Percentiles rank a stretch among this genome's conserved stretches.
Conservation (phyloP, 2,797 vertebrate species). For the Loris lydekkerianus region DNA sequence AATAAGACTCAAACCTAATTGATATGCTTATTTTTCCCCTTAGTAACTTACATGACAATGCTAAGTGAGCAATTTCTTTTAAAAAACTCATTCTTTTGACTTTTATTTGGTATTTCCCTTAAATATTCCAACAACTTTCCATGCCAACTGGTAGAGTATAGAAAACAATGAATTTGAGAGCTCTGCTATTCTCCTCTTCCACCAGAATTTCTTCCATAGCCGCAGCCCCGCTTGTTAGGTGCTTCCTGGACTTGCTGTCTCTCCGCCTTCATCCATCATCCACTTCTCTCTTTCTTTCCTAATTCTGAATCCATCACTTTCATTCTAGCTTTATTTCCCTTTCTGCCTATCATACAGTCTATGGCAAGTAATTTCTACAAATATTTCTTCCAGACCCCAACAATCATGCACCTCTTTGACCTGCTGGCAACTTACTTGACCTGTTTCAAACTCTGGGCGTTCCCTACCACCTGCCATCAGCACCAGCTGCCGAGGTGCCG, state of each 20-base stretch:
- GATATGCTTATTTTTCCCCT: conserved; percentile 8
- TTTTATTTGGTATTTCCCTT: conserved; percentile 47
- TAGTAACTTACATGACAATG: conserved; percentile 66
- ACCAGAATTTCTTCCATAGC: background rate
- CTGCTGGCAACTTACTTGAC: background rate
- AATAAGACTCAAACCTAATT: conserved; percentile 60
- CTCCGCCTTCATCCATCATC: background rate
- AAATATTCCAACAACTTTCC: conserved; percentile 31
- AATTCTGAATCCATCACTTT: background rate
- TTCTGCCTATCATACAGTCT: background rate
- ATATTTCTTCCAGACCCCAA: background rate
- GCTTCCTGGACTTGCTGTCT: background rate
- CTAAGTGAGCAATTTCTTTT: conserved; percentile 66
- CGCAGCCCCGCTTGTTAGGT: background rate
- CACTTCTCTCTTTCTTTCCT: background rate
- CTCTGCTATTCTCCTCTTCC: background rate
- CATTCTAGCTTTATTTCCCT: background rate
- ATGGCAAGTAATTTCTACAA: conserved; percentile 27
- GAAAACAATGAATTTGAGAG: background rate
- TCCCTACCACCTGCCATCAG: background rate
- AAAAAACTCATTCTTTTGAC: conserved; percentile 55
- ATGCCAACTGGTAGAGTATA: background rate
- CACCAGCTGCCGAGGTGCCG: background rate
- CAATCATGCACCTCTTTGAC: background rate
- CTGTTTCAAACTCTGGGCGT: background rate